Evolutionary conservation across 1,140 invertebrate genomes (phyloP).

Genomic region (Drosophila bipectinata): DNA sequence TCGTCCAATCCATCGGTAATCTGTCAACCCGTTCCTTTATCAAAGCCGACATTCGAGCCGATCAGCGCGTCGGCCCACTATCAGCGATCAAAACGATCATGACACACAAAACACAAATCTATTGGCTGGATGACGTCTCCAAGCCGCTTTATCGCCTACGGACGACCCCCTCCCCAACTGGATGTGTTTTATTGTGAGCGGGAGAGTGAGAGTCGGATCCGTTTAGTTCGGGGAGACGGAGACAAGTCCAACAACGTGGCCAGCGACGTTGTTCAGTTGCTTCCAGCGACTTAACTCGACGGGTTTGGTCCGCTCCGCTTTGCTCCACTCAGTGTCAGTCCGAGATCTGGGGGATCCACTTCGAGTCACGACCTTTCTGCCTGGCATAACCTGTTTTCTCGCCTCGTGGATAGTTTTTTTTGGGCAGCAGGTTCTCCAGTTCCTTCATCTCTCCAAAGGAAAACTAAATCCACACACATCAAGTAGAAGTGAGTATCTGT

Average conservation of each 20-base stretch:
- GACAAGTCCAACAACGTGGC: conserved; percentile 33
- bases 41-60: conserved; percentile 5
- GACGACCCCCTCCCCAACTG: conserved; percentile 8
- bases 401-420: conserved; percentile 24
- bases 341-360: conserved; percentile 8
- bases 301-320: conserved; percentile 32
- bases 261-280: conserved; percentile 58
- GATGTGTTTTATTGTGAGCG: neutral
- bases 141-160: conserved; percentile 20
- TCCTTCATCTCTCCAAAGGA: neutral
- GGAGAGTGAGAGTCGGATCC: conserved; percentile 21
- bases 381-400: conserved; percentile 34
- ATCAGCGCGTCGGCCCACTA: conserved; percentile 23
- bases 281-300: conserved; percentile 39
- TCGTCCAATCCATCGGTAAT: neutral
- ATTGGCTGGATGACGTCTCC: conserved; percentile 53
- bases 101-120: conserved; percentile 67
- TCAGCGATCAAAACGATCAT: conserved; percentile 70
- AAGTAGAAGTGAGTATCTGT: conserved; percentile 13
- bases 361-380: conserved; percentile 30
- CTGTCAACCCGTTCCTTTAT: conserved; percentile 25
- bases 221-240: conserved; percentile 26
- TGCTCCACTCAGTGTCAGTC: neutral
- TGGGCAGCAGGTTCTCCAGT: conserved; percentile 35
- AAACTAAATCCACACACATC: conserved; percentile 1